Conservation (phyloP, 2,797 vertebrate species). For the Argentina silus region DNA sequence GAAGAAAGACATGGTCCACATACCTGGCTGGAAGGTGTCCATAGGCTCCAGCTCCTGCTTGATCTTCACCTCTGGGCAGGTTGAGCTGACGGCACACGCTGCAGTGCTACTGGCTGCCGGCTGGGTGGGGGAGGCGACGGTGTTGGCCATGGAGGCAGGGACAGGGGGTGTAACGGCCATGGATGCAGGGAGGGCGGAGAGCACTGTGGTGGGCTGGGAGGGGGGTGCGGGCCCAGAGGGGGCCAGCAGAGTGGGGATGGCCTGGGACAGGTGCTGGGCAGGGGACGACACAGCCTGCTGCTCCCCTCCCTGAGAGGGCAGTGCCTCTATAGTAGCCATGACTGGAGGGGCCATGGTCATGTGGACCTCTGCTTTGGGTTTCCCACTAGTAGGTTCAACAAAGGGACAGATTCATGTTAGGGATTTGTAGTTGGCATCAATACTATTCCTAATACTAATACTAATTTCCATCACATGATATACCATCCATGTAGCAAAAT, state of each 20-base stretch:
- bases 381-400: conserved; percentile 78
- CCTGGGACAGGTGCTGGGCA: conserved; percentile 87
- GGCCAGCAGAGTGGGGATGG: conserved; percentile 85
- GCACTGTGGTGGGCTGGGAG: conserved; percentile 83
- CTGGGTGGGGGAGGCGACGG: conserved; percentile 87
- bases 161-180: conserved; percentile 83
- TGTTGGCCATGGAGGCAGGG: conserved; percentile 84
- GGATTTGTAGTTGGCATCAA: too few species aligned
- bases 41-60: conserved; percentile 92
- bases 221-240: conserved; percentile 85
- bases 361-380: conserved; percentile 93
- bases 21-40: conserved; percentile 84
- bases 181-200: conserved; percentile 85
- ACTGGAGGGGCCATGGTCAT: conserved; percentile 88
- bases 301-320: conserved; percentile 84
- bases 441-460: too few species aligned
- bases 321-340: conserved; percentile 87
- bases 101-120: conserved; percentile 84
- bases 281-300: conserved; percentile 83
- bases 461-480: too few species aligned
- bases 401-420: background rate
- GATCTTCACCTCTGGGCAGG: conserved; percentile 89
- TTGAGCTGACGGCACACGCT: conserved; percentile 82
- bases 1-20: background rate
- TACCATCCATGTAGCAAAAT: background rate